Evolutionary conservation across 2,113 vertebrate species (phyloP), one percentile per base, ranked within the genome.

Genomic region (Glaucidium brasilianum): DNA sequence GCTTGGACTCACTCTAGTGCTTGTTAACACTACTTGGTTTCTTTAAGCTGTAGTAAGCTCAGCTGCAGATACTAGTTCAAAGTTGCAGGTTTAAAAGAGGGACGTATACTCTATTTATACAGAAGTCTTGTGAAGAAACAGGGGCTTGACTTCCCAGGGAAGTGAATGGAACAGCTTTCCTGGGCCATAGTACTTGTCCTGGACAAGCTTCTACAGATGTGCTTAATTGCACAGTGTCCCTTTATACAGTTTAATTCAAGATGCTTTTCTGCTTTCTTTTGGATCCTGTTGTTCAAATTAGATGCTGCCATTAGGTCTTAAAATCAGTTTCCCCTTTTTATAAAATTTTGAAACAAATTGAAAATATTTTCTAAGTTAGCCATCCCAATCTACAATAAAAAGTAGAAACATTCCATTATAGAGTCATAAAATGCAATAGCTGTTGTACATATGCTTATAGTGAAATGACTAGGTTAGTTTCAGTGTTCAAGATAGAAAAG

Each of bases 401-500:
- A 75, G 43, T 4, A 17, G 53, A 62, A 88, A 29, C 12, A 17
- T 69, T 79, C 74, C 22, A 7, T 7, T 32, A 13, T 7, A n/a
- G 20, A n/a, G 17, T 4, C 2, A 1, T 21, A 22, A 76, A 76
- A 25, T 35, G 23, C 26, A 74, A 0, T 5, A 49, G 32, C 26
- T 11, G 1, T 86, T 35, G 13, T 16, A 67, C 8, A 4, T 16
- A 4, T 47, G 55, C 20, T 67, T 35, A 0, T 6, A 18, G 15
- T 39, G 53, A 79, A 64, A 56, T 23, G 25, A 6, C 39, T 21
- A 15, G 8, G 32, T n/a, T 7, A 1, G 10, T 68, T 73, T 41
- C 50, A 81, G 66, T 53, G 66, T 45, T 67, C 49, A 62, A 37
- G 73, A 15, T 43, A 37, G 60, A 15, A 39, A 50, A 60, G 11